Conservation (phyloP, 2,113 vertebrate genomes). For the Odobenus rosmarus region DNA sequence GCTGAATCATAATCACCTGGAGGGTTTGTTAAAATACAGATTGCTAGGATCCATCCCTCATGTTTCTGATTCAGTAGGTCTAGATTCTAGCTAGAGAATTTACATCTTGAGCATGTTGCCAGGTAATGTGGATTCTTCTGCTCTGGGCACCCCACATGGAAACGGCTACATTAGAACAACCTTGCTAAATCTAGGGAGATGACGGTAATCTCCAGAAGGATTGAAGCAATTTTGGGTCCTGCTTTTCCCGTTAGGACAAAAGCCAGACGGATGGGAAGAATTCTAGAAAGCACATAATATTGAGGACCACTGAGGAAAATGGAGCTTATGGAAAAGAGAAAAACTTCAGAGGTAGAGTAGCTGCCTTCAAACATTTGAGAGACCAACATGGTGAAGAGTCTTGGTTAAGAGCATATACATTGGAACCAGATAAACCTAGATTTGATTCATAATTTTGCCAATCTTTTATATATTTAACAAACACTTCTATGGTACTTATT, state of each 20-base stretch:
- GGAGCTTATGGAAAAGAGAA: not conserved
- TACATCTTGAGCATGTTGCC: not conserved
- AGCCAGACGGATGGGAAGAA: not conserved
- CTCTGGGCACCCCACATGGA: not conserved
- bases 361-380: not conserved
- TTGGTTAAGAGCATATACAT: not conserved
- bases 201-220: not conserved
- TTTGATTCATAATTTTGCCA: slow-evolving; percentile 5
- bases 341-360: not conserved
- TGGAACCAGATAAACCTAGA: not conserved
- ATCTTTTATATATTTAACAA: slow-evolving; percentile 38
- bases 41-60: not conserved
- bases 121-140: not conserved
- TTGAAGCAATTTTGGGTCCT: not conserved
- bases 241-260: not conserved
- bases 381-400: not conserved
- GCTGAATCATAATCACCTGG: not conserved
- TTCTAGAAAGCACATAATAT: not conserved
- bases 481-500: not conserved
- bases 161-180: not conserved
- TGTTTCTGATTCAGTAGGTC: not conserved
- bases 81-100: not conserved
- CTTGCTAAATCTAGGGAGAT: not conserved
- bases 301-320: not conserved
- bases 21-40: not conserved